These are phyloP conservation scores for Bathynomus jamesi DNA, from an alignment of 1,140 invertebrate species.

Conservation along the genomic window DNA sequence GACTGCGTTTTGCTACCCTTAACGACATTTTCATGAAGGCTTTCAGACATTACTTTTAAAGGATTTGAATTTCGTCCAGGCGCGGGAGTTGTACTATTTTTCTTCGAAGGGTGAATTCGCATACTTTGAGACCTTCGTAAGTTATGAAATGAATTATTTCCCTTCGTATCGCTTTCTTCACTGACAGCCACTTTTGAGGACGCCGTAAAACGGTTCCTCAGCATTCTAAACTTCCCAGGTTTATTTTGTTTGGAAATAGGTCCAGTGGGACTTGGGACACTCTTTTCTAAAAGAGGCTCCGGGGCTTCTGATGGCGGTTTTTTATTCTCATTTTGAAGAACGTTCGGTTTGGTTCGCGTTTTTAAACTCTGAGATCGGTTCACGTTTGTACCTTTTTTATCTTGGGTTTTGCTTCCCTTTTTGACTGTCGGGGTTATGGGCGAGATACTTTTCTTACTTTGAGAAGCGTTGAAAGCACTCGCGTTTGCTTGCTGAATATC, in stretches of 20 bases:
- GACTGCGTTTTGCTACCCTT: background rate
- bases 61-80: too few species aligned
- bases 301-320: too few species aligned
- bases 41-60: too few species aligned
- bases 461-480: too few species aligned
- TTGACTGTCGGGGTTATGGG: background rate
- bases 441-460: background rate
- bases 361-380: background rate
- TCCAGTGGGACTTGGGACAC: too few species aligned
- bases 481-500: too few species aligned
- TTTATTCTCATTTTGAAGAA: background rate
- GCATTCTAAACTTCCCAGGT: background rate
- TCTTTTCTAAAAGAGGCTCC: too few species aligned
- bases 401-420: background rate
- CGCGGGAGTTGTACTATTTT: too few species aligned
- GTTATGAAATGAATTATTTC: background rate
- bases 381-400: background rate
- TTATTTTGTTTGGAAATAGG: background rate
- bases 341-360: background rate
- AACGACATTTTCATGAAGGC: background rate
- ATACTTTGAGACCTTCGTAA: background rate
- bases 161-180: background rate
- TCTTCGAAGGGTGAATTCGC: too few species aligned
- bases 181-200: background rate
- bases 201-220: background rate